A percentile compares a stretch with the other conserved stretches of the same genome.
phyloP scores from a whole-genome alignment of 2,113 vertebrate species.

The Semnornis frantzii region DNA sequence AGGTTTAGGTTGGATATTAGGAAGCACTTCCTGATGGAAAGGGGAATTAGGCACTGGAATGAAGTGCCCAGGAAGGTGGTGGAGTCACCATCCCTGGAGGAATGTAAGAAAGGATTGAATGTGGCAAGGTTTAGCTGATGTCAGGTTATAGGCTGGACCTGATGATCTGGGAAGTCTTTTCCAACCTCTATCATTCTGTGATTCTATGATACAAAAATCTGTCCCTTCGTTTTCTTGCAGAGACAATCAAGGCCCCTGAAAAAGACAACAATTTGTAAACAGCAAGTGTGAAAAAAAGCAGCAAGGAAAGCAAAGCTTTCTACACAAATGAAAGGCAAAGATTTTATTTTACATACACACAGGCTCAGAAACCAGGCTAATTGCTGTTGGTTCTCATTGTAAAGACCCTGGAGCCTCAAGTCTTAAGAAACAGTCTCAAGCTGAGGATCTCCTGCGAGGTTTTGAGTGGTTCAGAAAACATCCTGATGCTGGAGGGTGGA shows the following conservation, averaged over 20 bases:
- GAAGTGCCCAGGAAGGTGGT: no score
- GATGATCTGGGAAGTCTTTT: no score
- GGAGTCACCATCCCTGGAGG: no score
- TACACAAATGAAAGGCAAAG: neutral
- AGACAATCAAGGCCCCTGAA: neutral
- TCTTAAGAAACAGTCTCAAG: neutral
- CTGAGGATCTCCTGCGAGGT: rapidly evolving
- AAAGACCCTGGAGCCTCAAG: neutral
- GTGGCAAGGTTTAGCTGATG: no score
- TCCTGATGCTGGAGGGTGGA: neutral
- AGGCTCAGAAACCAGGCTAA: neutral
- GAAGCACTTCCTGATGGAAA: no score
- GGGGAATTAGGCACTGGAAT: no score
- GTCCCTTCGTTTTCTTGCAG: neutral
- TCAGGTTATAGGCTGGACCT: no score
- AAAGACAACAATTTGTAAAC: neutral
- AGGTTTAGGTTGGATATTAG: no score
- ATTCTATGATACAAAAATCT: neutral
- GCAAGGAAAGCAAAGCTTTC: neutral
- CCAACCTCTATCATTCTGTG: no score
- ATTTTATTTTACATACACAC: neutral
- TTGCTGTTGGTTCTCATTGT: neutral
- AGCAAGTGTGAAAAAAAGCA: neutral
- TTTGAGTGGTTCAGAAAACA: neutral
- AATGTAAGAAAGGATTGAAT: no score